Evolutionary conservation across 1,140 invertebrate species (phyloP).

Genomic region (Drosophila bifasciata): DNA sequence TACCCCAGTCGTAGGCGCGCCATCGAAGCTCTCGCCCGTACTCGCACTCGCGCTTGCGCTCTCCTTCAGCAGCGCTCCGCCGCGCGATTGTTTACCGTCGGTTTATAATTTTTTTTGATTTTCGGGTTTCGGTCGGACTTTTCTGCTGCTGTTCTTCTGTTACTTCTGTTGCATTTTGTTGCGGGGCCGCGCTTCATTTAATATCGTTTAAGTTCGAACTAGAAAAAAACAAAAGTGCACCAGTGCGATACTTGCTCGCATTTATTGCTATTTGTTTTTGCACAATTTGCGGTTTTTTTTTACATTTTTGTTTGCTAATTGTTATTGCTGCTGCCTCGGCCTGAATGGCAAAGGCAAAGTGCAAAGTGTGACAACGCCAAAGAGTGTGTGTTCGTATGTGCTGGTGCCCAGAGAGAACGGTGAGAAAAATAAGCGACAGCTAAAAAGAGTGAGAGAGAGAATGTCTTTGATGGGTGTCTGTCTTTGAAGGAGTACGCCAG

Average conservation of each 20-base stretch:
- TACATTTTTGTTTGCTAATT: conserved; percentile 35
- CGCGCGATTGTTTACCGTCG: not conserved
- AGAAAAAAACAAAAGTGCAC: conserved; percentile 8
- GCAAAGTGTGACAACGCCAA: conserved; percentile 55
- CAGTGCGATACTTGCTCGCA: not conserved
- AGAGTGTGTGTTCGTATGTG: conserved; percentile 20
- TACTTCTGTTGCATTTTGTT: conserved; percentile 33
- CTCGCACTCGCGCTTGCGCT: conserved; percentile 17
- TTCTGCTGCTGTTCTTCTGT: conserved; percentile 5
- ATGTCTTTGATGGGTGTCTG: not conserved
- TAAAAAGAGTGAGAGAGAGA: not conserved
- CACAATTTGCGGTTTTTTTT: conserved; percentile 41
- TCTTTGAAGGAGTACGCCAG: too few relatives aligned
- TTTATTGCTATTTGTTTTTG: conserved; percentile 12
- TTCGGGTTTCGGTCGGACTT: not conserved
- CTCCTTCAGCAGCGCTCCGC: conserved; percentile 12
- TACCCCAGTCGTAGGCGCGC: conserved; percentile 73
- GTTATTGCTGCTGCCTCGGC: conserved; percentile 2
- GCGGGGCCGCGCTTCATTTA: conserved; percentile 31
- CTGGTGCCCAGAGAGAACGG: conserved; percentile 3
- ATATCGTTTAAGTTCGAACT: conserved; percentile 33
- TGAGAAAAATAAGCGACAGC: not conserved
- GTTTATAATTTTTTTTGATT: conserved; percentile 7
- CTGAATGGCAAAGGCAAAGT: conserved; percentile 56
- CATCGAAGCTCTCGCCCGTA: conserved; percentile 58